Evolutionary conservation across 2,113 vertebrate species (phyloP), one percentile per base, ranked within the genome.

Genomic region (Eurypyga helias): DNA sequence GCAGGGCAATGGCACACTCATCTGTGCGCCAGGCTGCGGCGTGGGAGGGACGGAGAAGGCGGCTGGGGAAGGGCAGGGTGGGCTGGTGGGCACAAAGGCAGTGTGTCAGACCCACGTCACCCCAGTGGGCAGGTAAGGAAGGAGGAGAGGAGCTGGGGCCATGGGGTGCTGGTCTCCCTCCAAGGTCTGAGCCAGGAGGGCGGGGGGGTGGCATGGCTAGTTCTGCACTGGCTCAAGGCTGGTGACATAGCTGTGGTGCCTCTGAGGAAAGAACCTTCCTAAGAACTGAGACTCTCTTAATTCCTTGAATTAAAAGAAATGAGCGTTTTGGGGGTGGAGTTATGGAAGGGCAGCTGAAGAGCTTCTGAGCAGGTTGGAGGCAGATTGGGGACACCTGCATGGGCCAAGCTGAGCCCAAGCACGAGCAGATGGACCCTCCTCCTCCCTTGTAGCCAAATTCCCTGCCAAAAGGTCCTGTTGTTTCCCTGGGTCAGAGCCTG

Each of bases 31-130:
- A 34, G 58, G 28, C 49, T 43, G 82, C 13, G 46, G 41, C 2
- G 3, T 4, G 19, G 78, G 18, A 34, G 31, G 33, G 73, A 66
- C 14, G 57, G 73, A 20, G 38, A 49, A 24, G 20, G 36, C 2
- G 28, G 21, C 1, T 51, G 46, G 46, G 38, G 26, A 29, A 17
- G 36, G 69, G 18, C 19, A 33, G 73, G 41, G 25, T 15, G 58
- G 46, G 33, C 7, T 38, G 70, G 55, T 26, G 73, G 28, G 20
- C 17, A 15, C 7, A 6, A 14, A 17, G 23, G 7, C 3, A 5
- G 10, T 2, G 5, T 31, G 24, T 41, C 0, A 6, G 48, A 43
- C 55, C 77, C 28, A 49, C 3, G 0, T 1, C 1, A 29, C 20
- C 23, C 48, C 48, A 0, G 1, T 14, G 31, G 55, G 41, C 12